Evolutionary conservation across 2,888 invertebrate species (phyloP).

Genomic region (Tipula vernalis): DNA sequence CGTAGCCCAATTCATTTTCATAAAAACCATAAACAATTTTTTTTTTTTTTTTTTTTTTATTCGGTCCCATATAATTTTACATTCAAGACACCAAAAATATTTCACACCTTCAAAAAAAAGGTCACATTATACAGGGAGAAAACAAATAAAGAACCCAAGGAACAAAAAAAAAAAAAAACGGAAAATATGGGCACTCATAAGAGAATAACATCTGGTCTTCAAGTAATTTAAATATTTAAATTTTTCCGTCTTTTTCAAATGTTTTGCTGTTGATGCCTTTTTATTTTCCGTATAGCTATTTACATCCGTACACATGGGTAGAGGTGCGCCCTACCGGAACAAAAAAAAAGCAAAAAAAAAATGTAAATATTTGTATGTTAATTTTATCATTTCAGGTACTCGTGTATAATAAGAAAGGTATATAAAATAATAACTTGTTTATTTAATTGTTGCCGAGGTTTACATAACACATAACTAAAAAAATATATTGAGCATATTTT

Average conservation of each 20-base stretch:
- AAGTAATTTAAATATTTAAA: constrained; percentile 4
- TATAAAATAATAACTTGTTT: not conserved
- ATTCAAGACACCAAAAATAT: not conserved
- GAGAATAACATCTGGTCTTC: constrained; percentile 4
- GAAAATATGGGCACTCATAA: not conserved
- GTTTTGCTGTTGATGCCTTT: not conserved
- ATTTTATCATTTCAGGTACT: not conserved
- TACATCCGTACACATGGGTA: not conserved
- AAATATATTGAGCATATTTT: not conserved
- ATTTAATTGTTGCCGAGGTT: not conserved
- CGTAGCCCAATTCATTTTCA: not conserved
- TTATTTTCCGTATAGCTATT: not conserved
- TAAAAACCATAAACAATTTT: not conserved
- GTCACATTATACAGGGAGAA: not conserved
- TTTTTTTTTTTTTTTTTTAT: not conserved
- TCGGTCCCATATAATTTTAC: not conserved
- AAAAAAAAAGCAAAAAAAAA: not conserved
- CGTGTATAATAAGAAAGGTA: not conserved
- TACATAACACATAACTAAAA: not conserved
- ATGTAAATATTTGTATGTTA: not conserved
- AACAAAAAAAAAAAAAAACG: not conserved
- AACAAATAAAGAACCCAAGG: not conserved
- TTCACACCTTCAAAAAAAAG: not conserved
- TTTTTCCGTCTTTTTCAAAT: not conserved
- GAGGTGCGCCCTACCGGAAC: not conserved